phyloP scores from a whole-genome alignment of 2,888 invertebrate genomes.

The Protodeltote pygarga region DNA sequence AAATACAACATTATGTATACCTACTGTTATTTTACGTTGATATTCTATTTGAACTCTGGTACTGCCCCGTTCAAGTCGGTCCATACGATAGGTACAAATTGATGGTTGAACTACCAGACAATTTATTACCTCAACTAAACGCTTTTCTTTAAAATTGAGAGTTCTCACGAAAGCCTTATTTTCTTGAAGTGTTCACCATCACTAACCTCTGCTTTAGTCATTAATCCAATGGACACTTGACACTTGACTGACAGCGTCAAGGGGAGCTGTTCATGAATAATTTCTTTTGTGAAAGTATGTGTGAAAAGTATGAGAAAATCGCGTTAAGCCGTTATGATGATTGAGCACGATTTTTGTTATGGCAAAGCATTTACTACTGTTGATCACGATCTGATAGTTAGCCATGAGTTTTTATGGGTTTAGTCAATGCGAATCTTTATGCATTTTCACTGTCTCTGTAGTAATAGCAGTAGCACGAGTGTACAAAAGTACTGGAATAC shows the following conservation, averaged over 20 bases:
- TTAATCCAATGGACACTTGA: slow-evolving; percentile 46
- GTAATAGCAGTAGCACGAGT: background rate
- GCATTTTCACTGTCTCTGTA: slow-evolving; percentile 1
- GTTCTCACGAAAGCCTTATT: slow-evolving; percentile 27
- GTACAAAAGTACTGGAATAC: too few relatives aligned
- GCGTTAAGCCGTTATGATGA: slow-evolving; percentile 20
- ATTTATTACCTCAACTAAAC: background rate
- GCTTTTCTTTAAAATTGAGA: slow-evolving; percentile 10
- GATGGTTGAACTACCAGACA: too few relatives aligned
- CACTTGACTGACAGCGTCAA: slow-evolving; percentile 49
- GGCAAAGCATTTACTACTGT: slow-evolving; percentile 28
- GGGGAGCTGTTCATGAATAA: slow-evolving; percentile 37
- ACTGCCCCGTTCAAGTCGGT: too few relatives aligned
- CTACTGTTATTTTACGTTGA: too few relatives aligned
- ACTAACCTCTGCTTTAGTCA: slow-evolving; percentile 47
- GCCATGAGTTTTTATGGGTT: slow-evolving; percentile 36
- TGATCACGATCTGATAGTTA: slow-evolving; percentile 37
- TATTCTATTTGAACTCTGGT: too few relatives aligned
- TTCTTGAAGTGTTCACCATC: slow-evolving; percentile 42
- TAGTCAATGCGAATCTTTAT: slow-evolving; percentile 18
- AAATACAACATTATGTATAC: too few relatives aligned
- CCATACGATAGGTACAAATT: too few relatives aligned
- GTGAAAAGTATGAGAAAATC: slow-evolving; percentile 43
- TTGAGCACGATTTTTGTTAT: slow-evolving; percentile 37
- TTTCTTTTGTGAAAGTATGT: slow-evolving; percentile 41